These are phyloP conservation scores for Incurvaria masculella DNA, from an alignment of 2,888 invertebrate genomes.

Conservation along the genomic window DNA sequence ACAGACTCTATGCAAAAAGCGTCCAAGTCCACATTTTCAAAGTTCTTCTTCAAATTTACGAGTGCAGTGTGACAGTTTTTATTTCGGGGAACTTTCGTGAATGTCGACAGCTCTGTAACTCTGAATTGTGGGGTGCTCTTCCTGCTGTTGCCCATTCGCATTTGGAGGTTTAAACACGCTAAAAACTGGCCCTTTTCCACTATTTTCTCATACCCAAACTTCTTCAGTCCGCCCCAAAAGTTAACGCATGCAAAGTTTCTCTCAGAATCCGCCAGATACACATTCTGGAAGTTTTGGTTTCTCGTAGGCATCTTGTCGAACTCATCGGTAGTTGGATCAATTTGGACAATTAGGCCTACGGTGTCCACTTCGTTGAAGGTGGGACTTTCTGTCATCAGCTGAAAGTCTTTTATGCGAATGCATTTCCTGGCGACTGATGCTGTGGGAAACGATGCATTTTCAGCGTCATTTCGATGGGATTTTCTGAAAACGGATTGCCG, in stretches of 20 bases:
- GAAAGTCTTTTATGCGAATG: slow-evolving; percentile 39
- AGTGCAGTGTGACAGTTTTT: slow-evolving; percentile 41
- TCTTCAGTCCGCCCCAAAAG: slow-evolving; percentile 54
- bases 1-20: slow-evolving; percentile 33
- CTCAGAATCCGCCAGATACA: slow-evolving; percentile 57
- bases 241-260: slow-evolving; percentile 51
- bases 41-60: slow-evolving; percentile 35
- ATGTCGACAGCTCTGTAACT: slow-evolving; percentile 59
- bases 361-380: slow-evolving; percentile 70
- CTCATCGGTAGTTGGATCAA: slow-evolving; percentile 45
- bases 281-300: slow-evolving; percentile 45
- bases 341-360: slow-evolving; percentile 62
- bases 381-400: slow-evolving; percentile 23
- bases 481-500: slow-evolving; percentile 45
- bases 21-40: slow-evolving; percentile 22
- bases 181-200: slow-evolving; percentile 56
- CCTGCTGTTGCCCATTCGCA: slow-evolving; percentile 48
- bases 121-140: slow-evolving; percentile 55
- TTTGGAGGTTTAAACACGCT: slow-evolving; percentile 62
- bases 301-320: slow-evolving; percentile 27
- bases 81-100: slow-evolving; percentile 61
- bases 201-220: slow-evolving; percentile 51
- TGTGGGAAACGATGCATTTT: slow-evolving; percentile 18
- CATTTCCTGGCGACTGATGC: slow-evolving; percentile 32
- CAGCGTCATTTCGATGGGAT: slow-evolving; percentile 24